A percentile compares a stretch with the other conserved stretches of the same genome.
These are phyloP conservation scores for Hyla sarda DNA, from an alignment of 2,113 vertebrate species.

Conservation along the genomic window DNA sequence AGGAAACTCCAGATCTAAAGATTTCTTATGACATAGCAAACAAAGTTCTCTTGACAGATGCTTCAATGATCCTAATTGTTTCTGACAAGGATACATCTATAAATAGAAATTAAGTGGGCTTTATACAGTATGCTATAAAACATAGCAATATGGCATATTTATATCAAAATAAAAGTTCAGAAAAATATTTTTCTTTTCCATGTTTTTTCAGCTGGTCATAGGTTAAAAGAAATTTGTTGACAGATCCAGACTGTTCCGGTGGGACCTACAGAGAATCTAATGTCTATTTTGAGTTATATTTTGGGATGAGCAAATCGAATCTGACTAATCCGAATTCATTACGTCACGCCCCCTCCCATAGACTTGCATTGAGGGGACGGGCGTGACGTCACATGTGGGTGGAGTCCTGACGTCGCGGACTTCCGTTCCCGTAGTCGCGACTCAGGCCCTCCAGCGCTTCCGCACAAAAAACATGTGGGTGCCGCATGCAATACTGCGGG, in stretches of 20 bases:
- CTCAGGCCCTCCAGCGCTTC: too few relatives aligned
- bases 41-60: slow-evolving; percentile 3
- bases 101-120: background rate
- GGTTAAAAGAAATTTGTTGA: background rate
- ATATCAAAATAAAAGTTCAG: background rate
- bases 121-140: background rate
- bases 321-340: too few relatives aligned
- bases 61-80: slow-evolving; percentile 30
- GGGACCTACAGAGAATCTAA: too few relatives aligned
- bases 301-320: too few relatives aligned
- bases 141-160: background rate
- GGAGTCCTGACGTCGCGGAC: too few relatives aligned
- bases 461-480: too few relatives aligned
- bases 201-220: background rate
- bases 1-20: background rate
- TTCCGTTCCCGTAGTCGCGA: too few relatives aligned
- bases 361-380: too few relatives aligned
- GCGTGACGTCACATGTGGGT: too few relatives aligned
- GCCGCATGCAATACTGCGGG: too few relatives aligned
- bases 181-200: background rate
- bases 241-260: background rate
- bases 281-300: too few relatives aligned
- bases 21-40: background rate
- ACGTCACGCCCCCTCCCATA: too few relatives aligned
- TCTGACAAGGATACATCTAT: slow-evolving; percentile 22